Evolutionary conservation across 2,797 vertebrate species (phyloP).

Genomic region (Pygocentrus nattereri): DNA sequence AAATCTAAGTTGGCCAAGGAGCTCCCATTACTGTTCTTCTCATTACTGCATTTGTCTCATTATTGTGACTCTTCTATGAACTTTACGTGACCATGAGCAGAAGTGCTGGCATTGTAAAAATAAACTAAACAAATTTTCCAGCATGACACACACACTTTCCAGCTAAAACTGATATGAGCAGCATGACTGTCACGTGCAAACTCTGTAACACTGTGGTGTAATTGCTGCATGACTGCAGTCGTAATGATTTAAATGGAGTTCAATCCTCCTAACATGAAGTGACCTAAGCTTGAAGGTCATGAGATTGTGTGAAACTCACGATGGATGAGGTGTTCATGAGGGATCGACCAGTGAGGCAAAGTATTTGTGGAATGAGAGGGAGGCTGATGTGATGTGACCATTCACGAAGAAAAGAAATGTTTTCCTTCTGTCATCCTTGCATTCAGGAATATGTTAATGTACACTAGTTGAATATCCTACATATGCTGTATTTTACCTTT

Average conservation of each 20-base stretch:
- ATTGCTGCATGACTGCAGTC: conserved; percentile 10
- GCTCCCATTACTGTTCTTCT: neutral
- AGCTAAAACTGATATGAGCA: neutral
- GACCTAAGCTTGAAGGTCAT: conserved; percentile 40
- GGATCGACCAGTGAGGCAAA: conserved; percentile 22
- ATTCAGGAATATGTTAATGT: neutral
- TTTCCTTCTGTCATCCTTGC: neutral
- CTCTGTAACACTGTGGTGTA: conserved; percentile 15
- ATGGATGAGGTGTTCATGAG: conserved; percentile 31
- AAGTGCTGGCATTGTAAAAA: neutral
- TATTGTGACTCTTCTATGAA: neutral
- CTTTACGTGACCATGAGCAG: neutral
- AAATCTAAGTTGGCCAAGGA: neutral
- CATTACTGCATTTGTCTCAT: neutral
- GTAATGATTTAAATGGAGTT: neutral
- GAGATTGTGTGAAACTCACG: conserved; percentile 56
- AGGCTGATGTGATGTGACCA: neutral
- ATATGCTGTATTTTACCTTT: too few relatives aligned
- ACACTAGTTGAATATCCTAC: neutral
- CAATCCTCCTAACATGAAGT: conserved; percentile 45
- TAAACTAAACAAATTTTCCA: conserved; percentile 18
- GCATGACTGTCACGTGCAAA: conserved; percentile 23
- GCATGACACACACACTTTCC: neutral
- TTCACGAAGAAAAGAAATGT: neutral
- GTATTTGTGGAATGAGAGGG: neutral